These are phyloP conservation scores for Spilosoma lubricipeda DNA, from an alignment of 2,888 invertebrate species.

Conservation along the genomic window DNA sequence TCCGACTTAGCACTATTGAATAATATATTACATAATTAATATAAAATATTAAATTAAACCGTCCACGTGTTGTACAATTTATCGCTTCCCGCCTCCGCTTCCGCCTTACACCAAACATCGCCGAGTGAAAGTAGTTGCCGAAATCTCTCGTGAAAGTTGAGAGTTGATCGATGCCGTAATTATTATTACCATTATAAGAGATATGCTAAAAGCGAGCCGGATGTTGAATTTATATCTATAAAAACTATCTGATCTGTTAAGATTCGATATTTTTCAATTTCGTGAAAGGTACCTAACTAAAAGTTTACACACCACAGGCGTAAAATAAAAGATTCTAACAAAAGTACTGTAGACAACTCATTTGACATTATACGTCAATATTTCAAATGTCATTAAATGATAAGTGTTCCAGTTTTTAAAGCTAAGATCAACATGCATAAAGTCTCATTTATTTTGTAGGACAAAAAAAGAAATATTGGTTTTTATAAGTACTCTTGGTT, in stretches of 20 bases:
- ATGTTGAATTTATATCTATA: conserved; percentile 61
- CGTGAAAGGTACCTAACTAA: conserved; percentile 25
- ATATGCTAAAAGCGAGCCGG: conserved; percentile 84
- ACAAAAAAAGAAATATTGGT: neutral
- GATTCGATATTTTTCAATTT: conserved; percentile 29
- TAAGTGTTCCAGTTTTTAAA: neutral
- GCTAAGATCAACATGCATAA: neutral
- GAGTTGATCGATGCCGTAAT: conserved; percentile 85
- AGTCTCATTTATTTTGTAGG: neutral
- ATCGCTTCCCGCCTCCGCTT: conserved; percentile 33
- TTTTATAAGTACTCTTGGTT: neutral
- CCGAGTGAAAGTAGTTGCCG: conserved; percentile 82
- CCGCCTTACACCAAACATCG: conserved; percentile 43
- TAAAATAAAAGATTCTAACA: neutral
- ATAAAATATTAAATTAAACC: neutral
- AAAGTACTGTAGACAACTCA: neutral
- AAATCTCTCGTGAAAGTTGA: conserved; percentile 84
- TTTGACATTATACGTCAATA: neutral
- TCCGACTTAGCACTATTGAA: neutral
- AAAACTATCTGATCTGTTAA: conserved; percentile 49
- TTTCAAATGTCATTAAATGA: neutral
- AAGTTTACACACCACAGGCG: neutral
- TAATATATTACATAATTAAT: neutral
- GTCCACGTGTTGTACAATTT: neutral
- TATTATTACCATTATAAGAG: conserved; percentile 84